A percentile compares a stretch with the other conserved stretches of the same genome.
Evolutionary conservation across 2,888 invertebrate genomes (phyloP).

Genomic region (Parnassius apollo): DNA sequence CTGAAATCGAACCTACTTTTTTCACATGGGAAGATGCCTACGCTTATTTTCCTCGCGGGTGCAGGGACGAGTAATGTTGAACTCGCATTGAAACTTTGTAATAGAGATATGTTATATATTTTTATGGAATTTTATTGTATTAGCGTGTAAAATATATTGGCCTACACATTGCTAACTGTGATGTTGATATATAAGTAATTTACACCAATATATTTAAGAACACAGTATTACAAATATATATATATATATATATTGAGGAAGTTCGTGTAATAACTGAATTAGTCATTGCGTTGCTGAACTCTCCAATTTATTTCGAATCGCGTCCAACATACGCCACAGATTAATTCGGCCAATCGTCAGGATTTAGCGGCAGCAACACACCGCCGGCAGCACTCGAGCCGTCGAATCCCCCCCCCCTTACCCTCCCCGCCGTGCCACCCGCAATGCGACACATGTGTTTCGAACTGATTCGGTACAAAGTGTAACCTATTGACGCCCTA

Average conservation of each 20-base stretch:
- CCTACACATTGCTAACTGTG: too few relatives aligned
- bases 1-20: too few relatives aligned
- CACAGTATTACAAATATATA: neutral
- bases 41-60: too few relatives aligned
- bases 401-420: neutral
- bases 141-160: too few relatives aligned
- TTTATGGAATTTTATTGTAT: too few relatives aligned
- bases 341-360: constrained; percentile 17
- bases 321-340: constrained; percentile 17
- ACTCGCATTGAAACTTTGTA: too few relatives aligned
- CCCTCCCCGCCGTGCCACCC: neutral
- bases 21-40: too few relatives aligned
- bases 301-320: constrained; percentile 12
- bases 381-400: neutral
- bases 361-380: constrained; percentile 18
- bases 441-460: constrained; percentile 14
- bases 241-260: neutral
- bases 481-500: constrained; percentile 8
- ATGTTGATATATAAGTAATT: too few relatives aligned
- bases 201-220: too few relatives aligned
- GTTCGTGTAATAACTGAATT: neutral
- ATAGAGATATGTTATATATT: too few relatives aligned
- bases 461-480: neutral
- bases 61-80: too few relatives aligned
- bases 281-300: neutral